A percentile compares a stretch with the other conserved stretches of the same genome.
Evolutionary conservation across 2,113 vertebrate species (phyloP).

Genomic region (Hyperoodon ampullatus): DNA sequence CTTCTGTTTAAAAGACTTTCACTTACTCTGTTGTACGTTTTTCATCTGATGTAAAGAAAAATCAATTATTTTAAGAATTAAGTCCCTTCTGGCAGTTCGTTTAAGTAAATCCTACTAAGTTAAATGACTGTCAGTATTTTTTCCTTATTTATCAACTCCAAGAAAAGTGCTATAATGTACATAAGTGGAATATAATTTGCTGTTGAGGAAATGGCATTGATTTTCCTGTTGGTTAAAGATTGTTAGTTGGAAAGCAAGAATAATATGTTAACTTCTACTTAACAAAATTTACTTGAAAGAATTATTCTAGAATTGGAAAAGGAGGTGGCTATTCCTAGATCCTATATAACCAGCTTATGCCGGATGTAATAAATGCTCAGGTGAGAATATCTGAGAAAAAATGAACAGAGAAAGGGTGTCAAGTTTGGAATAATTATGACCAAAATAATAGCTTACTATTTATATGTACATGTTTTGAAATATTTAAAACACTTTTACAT

Average conservation of each 20-base stretch:
- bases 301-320: constrained; percentile 39
- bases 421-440: not conserved
- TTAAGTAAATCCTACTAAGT: constrained; percentile 86
- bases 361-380: not conserved
- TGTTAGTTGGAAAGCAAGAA: constrained; percentile 64
- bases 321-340: not conserved
- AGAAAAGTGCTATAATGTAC: constrained; percentile 80
- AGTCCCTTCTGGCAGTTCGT: constrained; percentile 84
- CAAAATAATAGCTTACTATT: not conserved
- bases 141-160: constrained; percentile 83
- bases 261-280: constrained; percentile 79
- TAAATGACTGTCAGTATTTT: constrained; percentile 85
- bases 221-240: constrained; percentile 78
- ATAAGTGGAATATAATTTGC: constrained; percentile 81
- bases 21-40: constrained; percentile 83
- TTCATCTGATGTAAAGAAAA: constrained; percentile 83
- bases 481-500: not conserved
- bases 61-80: constrained; percentile 88
- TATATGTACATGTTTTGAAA: not conserved
- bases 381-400: not conserved
- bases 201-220: constrained; percentile 79
- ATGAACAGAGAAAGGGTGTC: not conserved
- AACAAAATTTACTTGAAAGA: constrained; percentile 66
- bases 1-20: constrained; percentile 84
- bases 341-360: not conserved